Evolutionary conservation across 1,140 invertebrate genomes (phyloP), one percentile per base, ranked within the genome.

Genomic region (Rhyacophila brunnea): DNA sequence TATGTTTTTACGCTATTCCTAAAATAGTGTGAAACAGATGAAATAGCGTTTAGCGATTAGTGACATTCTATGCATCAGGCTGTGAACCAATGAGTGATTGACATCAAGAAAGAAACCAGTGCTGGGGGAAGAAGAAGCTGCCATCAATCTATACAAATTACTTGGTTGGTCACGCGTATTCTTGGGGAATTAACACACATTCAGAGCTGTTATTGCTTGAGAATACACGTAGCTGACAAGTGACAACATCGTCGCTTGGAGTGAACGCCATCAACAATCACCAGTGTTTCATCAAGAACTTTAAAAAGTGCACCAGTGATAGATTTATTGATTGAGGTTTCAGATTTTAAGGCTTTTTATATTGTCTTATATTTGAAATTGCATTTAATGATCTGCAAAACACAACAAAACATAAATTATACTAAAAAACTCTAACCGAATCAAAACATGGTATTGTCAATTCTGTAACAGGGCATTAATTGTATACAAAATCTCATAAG

Each of bases 141-240:
- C 34, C n/a, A 14, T 1, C 11, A 15, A 19, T 11, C 2, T 32
- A 56, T 18, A 47, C 3, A 45, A 34, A 63, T 70, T 66, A 85
- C 86, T 87, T 86, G 85, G 84, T 85, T 89, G 87, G 87, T 87
- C 87, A 91, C 90, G 90, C 85, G 90, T 92, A 92, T 93, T 91
- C 90, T 92, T 91, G 87, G 89, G 90, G 89, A 91, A 92, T 91
- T 92, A 92, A 91, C 90, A 91, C 88, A 89, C 83, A 85, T 87
- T 85, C 75, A 73, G 82, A 83, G 88, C 83, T 93, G 91, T 94
- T 94, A 94, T 94, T 94, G 92, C 92, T 94, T 94, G 91, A 93
- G 92, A 94, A 94, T 94, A 94, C 92, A 93, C 92, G 91, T 93
- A 92, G 89, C 88, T 88, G 81, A 86, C 82, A 83, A 83, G 85